Percentiles rank a stretch among this genome's conserved stretches.
Evolutionary conservation across 2,797 vertebrate species (phyloP).

Genomic region (Anguilla marmorata): DNA sequence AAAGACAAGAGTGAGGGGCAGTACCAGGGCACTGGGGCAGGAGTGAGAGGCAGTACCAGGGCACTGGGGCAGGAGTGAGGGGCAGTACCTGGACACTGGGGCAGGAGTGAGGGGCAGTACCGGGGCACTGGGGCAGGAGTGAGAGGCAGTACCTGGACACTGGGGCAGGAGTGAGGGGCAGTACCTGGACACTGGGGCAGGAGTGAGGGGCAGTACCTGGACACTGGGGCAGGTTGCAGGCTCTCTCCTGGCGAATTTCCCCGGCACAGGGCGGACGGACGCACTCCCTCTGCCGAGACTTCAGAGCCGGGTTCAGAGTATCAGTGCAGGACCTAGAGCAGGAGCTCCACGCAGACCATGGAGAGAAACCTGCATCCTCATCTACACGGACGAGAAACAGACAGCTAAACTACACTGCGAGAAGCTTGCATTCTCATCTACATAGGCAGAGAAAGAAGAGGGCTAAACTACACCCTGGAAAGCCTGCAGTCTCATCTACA

Average conservation of each 20-base stretch:
- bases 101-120: too few species aligned
- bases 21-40: too few species aligned
- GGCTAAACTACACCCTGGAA: neutral
- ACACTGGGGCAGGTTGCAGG: constrained; percentile 85
- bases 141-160: too few species aligned
- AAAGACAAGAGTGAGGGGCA: neutral
- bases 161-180: neutral
- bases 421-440: neutral
- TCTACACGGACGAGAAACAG: constrained; percentile 49
- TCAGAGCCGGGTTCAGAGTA: constrained; percentile 61
- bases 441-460: neutral
- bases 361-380: constrained; percentile 69
- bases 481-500: constrained; percentile 66
- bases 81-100: too few species aligned
- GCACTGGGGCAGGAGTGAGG: too few species aligned
- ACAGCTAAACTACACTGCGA: neutral
- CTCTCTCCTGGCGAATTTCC: constrained; percentile 67
- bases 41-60: too few species aligned
- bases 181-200: constrained; percentile 70
- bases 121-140: too few species aligned
- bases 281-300: constrained; percentile 75
- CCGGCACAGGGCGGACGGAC: constrained; percentile 70
- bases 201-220: constrained; percentile 60
- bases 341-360: constrained; percentile 78
- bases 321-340: constrained; percentile 81